Base-by-base conservation (phyloP, 1,140 invertebrate species). In the Epicauta chinensis region DNA sequence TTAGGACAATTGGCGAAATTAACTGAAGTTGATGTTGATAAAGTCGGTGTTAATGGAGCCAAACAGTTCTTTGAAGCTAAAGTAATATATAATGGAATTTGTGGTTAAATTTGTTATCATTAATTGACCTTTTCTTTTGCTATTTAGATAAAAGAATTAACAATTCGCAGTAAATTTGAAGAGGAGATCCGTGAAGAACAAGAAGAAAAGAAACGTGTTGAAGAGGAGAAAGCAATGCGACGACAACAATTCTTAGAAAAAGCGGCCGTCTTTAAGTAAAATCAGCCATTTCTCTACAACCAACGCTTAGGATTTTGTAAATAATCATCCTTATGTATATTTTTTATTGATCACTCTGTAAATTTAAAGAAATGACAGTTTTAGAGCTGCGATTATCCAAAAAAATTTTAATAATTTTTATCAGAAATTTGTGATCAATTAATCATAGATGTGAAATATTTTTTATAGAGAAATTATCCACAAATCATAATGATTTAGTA, bases 21-120 rank as follows among this genome's bases (percentile, higher is more conserved):
- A 9, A 91, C 89, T 5, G 90, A 93, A 73, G 86, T 94, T 42
- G 82, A 91, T 65, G 89, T 93, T 1, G 87, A 91, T 41, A 82
- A 92, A 76, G 89, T 91, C 14, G 91, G 91, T 14, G 90, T 93
- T 0, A 86, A 81, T 52, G 91, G 89, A 16, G 91, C 91, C 2
- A 93, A 93, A 68, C 83, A 84, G 64, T 93, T 93, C 73, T 94
- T 93, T 63, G 89, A 93, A 77, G 89, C 90, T 2, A 94, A 93
- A 72, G 84, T 83, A 75, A 53, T 15, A n/a, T n/a, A n/a, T n/a
- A n/a, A 41, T 23, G 23, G 3, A 11, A 13, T 23, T 12, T 2
- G 11, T 30, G 40, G 11, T 41, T 11, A 14, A 16, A 7, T 42
- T 32, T 32, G 39, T 32, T n/a, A 37, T 30, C 23, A 10, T 42